Evolutionary conservation across 1,140 invertebrate species (phyloP), one percentile per base, ranked within the genome.

Genomic region (Drosophila rhopaloa): DNA sequence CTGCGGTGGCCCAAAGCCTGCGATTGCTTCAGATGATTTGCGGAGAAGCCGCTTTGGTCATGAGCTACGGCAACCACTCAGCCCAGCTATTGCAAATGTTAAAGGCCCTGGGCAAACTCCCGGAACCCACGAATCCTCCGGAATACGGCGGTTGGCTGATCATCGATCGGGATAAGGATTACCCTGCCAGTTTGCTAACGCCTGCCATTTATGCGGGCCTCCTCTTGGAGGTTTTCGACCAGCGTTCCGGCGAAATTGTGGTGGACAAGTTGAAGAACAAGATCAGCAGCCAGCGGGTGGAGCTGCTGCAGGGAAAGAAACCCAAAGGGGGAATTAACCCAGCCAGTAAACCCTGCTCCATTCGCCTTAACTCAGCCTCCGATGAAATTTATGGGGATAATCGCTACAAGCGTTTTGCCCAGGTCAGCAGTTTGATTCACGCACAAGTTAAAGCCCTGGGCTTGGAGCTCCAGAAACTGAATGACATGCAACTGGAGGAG

Each of bases 201-300:
- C 97, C 98, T 46, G 95, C 98, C n/a, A 98, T 97, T 1, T 99
- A 99, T 92, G 95, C 97, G 75, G 97, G 97, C 9, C 93, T 99
- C n/a, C 91, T 99, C 14, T 95, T 97, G 93, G 98, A 99, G 93
- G 95, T 97, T 27, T 97, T 98, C 80, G 95, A 95, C 5, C 96
- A 98, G 14, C 96, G 95, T 41, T 95, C 95, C 81, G 97, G 96
- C 3, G 93, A 95, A 79, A 93, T 98, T 62, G 94, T 96, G 65
- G 94, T 97, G 59, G 95, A 95, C 83, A 91, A 93, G 3, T 83
- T 93, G 63, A 93, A 94, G 76, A 94, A 94, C 56, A 95, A 95
- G 89, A 93, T 93, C 51, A 94, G 93, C 67, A 92, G 92, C 55
- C 94, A 94, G 67, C 82, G 71, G 14, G 48, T 71, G 24, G 59